Percentiles rank a stretch among this genome's conserved stretches.
These are phyloP conservation scores for Leontopithecus rosalia DNA, from an alignment of 2,797 vertebrate species.

Conservation along the genomic window DNA sequence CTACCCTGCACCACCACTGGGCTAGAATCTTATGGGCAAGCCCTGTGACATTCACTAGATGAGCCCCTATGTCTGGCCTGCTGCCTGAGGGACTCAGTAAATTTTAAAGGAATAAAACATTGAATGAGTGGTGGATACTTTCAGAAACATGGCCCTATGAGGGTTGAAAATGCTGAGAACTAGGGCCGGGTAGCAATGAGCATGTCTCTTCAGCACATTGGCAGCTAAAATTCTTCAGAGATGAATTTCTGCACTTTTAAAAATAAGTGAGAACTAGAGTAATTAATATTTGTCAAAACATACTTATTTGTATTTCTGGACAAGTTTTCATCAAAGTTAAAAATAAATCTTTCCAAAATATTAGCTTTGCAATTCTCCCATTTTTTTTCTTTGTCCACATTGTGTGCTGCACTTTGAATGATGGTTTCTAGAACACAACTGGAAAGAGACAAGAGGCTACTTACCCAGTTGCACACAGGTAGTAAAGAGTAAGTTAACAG, in stretches of 20 bases:
- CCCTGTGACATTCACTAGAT: not conserved
- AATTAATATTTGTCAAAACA: constrained; percentile 35
- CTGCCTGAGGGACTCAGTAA: not conserved
- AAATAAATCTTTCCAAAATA: constrained; percentile 24
- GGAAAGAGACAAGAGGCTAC: not conserved
- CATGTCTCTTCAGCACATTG: not conserved
- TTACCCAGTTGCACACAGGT: not conserved
- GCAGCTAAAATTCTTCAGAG: not conserved
- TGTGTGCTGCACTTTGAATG: not conserved
- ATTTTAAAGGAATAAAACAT: not conserved
- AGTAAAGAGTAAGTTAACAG: not conserved
- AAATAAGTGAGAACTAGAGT: constrained; percentile 34
- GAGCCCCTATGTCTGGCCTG: not conserved
- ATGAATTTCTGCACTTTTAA: constrained; percentile 7
- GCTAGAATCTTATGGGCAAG: not conserved
- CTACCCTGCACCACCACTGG: too few species aligned
- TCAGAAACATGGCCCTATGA: not conserved
- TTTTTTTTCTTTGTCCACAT: not conserved
- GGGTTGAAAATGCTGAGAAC: not conserved
- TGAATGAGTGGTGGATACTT: not conserved
- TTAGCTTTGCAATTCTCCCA: not conserved
- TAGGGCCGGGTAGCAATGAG: not conserved
- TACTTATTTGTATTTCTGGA: constrained; percentile 30
- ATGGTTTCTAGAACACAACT: not conserved
- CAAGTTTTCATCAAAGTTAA: not conserved